A percentile compares a stretch with the other conserved stretches of the same genome.
Conservation (phyloP, 1,140 invertebrate genomes). For the Muscidifurax raptorellus region DNA sequence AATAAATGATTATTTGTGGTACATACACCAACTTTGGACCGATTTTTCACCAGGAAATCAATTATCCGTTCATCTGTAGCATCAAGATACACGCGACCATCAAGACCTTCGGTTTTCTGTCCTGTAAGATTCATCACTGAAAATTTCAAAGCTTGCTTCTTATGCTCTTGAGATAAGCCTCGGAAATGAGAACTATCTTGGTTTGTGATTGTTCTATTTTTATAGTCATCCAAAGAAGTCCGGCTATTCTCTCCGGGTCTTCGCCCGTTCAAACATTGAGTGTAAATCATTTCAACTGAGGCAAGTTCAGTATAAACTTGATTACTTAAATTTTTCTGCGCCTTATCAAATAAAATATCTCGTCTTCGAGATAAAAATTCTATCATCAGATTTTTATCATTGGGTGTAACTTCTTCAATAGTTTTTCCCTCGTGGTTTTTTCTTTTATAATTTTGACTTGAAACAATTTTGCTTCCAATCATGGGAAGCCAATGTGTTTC, state of each 20-base stretch:
- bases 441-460: background rate
- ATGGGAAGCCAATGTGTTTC: conserved; percentile 16
- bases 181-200: background rate
- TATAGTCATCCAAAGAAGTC: background rate
- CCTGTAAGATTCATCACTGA: background rate
- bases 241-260: background rate
- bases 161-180: background rate
- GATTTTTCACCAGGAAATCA: background rate
- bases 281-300: background rate
- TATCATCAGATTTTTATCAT: background rate
- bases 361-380: conserved; percentile 1
- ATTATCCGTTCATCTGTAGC: background rate
- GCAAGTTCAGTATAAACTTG: background rate
- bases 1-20: background rate
- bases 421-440: conserved; percentile 18
- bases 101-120: background rate
- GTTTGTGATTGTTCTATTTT: background rate
- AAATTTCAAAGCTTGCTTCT: background rate
- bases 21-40: background rate
- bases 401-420: background rate
- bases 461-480: background rate
- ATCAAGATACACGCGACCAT: background rate
- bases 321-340: background rate
- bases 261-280: background rate
- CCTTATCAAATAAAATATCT: conserved; percentile 10